phyloP scores from a whole-genome alignment of 1,140 invertebrate species.

The Aleiodes sp. region DNA sequence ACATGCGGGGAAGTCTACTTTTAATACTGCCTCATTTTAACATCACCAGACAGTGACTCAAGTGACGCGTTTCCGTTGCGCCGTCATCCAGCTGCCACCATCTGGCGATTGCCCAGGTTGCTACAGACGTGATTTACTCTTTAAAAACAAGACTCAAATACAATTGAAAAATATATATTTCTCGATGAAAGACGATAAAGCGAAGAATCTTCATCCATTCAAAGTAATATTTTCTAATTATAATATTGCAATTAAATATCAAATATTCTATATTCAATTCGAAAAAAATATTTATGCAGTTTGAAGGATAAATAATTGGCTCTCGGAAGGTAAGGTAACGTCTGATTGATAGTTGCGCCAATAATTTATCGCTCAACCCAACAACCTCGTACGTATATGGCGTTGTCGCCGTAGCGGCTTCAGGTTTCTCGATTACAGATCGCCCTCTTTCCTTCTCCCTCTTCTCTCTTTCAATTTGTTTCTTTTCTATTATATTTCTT shows the following conservation, averaged over 20 bases:
- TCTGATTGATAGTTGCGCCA: slow-evolving; percentile 33
- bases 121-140: background rate
- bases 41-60: background rate
- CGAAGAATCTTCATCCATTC: background rate
- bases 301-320: slow-evolving; percentile 33
- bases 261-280: no score
- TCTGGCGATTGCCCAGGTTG: slow-evolving; percentile 39
- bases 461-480: slow-evolving; percentile 1
- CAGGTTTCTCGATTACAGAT: slow-evolving; percentile 46
- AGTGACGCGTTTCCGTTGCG: background rate
- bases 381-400: slow-evolving; percentile 36
- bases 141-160: background rate
- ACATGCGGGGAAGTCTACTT: background rate
- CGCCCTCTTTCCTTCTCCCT: slow-evolving; percentile 24
- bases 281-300: no score
- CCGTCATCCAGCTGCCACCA: slow-evolving; percentile 49
- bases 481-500: background rate
- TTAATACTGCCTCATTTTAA: background rate
- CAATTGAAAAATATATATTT: background rate
- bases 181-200: background rate
- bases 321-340: slow-evolving; percentile 1
- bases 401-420: slow-evolving; percentile 28
- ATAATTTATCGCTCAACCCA: slow-evolving; percentile 27
- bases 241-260: no score
- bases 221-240: no score